Conservation (phyloP, 2,113 vertebrate species). For the Colistium nudipinnis region DNA sequence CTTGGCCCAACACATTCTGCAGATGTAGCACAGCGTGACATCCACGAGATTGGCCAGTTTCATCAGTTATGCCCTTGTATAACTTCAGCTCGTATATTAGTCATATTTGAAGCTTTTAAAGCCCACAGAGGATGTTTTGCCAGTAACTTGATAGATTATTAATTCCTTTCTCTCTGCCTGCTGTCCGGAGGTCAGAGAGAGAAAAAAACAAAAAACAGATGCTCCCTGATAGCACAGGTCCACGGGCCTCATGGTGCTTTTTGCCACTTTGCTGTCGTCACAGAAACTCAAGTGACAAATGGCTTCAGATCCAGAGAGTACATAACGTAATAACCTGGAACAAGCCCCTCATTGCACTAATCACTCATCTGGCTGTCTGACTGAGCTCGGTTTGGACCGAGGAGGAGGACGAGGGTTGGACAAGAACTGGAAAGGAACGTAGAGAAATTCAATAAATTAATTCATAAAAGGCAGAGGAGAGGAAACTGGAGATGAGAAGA, state of each 20-base stretch:
- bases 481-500: constrained; percentile 34
- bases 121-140: constrained; percentile 7
- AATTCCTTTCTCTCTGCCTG: constrained; percentile 39
- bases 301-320: not conserved
- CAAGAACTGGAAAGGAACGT: not conserved
- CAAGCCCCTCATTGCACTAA: constrained; percentile 12
- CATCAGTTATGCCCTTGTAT: not conserved
- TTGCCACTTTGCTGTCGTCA: constrained; percentile 2
- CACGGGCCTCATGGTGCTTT: not conserved
- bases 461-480: constrained; percentile 18
- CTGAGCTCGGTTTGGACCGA: constrained; percentile 10
- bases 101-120: constrained; percentile 21
- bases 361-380: constrained; percentile 33
- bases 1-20: not conserved
- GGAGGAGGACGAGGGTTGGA: constrained; percentile 9
- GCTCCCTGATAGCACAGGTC: not conserved
- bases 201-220: not conserved
- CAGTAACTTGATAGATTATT: constrained; percentile 32
- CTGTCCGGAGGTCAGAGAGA: constrained; percentile 6
- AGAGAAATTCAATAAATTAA: constrained; percentile 43
- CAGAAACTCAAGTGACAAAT: constrained; percentile 14
- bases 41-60: not conserved
- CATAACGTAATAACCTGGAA: constrained; percentile 27
- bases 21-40: not conserved
- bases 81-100: constrained; percentile 1